A percentile compares a stretch with the other conserved stretches of the same genome.
phyloP scores from a whole-genome alignment of 2,797 vertebrate species.

The Vireo griseus region DNA sequence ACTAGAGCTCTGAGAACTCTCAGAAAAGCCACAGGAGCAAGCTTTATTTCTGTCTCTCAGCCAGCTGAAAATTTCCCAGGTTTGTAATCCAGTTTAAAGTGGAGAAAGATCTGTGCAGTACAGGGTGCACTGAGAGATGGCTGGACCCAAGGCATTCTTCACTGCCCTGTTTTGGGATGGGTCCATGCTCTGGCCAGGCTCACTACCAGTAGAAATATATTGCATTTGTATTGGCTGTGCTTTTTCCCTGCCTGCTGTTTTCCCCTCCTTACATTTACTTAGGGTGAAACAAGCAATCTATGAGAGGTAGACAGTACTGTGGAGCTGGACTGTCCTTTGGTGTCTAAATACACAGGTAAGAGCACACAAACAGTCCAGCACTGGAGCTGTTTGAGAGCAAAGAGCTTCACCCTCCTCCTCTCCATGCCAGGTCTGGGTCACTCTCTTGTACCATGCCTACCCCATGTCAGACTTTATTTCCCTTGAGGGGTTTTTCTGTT shows the following conservation, averaged over 20 bases:
- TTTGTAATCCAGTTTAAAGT: background rate
- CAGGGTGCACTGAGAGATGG: background rate
- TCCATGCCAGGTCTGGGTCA: background rate
- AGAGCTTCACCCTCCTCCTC: background rate
- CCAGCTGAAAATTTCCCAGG: background rate
- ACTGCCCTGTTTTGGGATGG: background rate
- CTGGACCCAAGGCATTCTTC: background rate
- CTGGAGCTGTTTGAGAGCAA: background rate
- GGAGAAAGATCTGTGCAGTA: background rate
- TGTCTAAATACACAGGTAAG: background rate
- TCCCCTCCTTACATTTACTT: background rate
- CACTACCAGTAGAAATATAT: background rate
- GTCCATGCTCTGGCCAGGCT: background rate
- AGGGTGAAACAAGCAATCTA: background rate
- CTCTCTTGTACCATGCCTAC: background rate
- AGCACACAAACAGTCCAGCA: background rate
- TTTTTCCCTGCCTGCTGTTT: background rate
- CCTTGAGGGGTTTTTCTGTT: no score
- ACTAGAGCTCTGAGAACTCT: conserved; percentile 19
- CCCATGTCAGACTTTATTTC: background rate
- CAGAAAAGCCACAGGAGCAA: conserved; percentile 6
- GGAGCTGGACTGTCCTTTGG: background rate
- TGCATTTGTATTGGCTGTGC: background rate
- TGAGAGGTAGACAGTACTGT: background rate
- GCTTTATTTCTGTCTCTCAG: background rate